Evolutionary conservation across 2,113 vertebrate genomes (phyloP), one percentile per base, ranked within the genome.

Genomic region (Tachysurus vachellii): DNA sequence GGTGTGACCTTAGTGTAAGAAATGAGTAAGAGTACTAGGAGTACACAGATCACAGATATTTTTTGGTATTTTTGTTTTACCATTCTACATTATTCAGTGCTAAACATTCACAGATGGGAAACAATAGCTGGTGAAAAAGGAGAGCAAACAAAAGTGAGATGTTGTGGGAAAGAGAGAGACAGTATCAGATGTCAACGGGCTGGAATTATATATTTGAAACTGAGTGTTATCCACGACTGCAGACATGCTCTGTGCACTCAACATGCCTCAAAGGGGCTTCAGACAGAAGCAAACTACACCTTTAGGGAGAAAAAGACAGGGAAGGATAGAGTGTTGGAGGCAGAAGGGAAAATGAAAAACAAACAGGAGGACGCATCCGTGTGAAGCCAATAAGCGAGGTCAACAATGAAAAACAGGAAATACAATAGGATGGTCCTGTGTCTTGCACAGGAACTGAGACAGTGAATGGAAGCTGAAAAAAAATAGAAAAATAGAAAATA

Each of bases 391-490:
- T 42, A 77, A 82, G 57, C 21, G 26, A 76, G 59, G 81, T 87
- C 61, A 83, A 75, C 56, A 53, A 14, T 64, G 31, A 16, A 83
- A 76, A 77, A 19, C 80, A 76, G 19, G 8, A 83, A 62, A 23
- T 76, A 57, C 54, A 82, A 82, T 59, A 50, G 56, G 10, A 31
- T n/a, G 28, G 23, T 62, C 71, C 59, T 66, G 44, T 66, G 75
- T 64, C 36, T 2, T 79, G 68, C 7, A 62, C 23, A 59, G 42
- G 26, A 42, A 76, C 28, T 66, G 21, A 59, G 70, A 54, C 21
- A 28, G 8, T 77, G 56, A 89, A 81, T 86, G 28, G 77, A 77
- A 82, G 53, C 6, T 13, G 23, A 73, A 19, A 71, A 71, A n/a
- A n/a, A n/a, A n/a, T n/a, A n/a, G n/a, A n/a, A n/a, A n/a, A n/a